These are phyloP conservation scores for Sternarchorhynchus goeldii DNA, from an alignment of 2,797 vertebrate species.

Conservation along the genomic window DNA sequence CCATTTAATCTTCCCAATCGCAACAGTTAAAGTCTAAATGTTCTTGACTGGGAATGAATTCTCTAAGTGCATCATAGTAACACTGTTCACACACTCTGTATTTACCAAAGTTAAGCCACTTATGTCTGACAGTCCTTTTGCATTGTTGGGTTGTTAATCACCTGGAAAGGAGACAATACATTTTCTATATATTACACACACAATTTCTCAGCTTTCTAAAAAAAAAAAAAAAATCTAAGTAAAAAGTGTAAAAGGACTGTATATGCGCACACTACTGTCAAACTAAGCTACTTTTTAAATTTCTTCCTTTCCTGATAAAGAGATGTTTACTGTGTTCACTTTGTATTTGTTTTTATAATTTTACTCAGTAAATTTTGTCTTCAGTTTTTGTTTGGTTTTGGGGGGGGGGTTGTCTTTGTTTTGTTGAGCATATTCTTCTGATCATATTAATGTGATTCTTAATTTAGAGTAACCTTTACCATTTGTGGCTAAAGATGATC, in stretches of 20 bases:
- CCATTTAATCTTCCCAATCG: no score
- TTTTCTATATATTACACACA: neutral
- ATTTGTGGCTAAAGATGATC: neutral
- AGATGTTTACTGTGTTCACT: neutral
- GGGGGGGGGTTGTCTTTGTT: conserved; percentile 16
- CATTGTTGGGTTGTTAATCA: neutral
- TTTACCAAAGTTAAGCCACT: neutral
- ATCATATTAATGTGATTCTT: neutral
- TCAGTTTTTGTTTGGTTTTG: neutral
- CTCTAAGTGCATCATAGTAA: neutral
- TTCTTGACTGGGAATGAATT: neutral
- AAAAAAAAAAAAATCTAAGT: no score
- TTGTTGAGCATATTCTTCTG: neutral
- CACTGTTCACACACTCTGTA: neutral
- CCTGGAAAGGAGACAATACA: no score
- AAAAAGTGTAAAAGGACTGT: neutral
- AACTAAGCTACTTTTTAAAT: no score
- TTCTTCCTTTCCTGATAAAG: neutral
- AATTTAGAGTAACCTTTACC: neutral
- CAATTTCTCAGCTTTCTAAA: neutral
- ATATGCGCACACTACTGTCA: no score
- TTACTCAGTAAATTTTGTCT: neutral
- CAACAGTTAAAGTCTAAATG: neutral
- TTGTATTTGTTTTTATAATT: neutral
- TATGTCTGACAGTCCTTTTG: neutral